Percentiles rank a stretch among this genome's conserved stretches.
Evolutionary conservation across 2,113 vertebrate species (phyloP).

Genomic region (Arizona elegans): DNA sequence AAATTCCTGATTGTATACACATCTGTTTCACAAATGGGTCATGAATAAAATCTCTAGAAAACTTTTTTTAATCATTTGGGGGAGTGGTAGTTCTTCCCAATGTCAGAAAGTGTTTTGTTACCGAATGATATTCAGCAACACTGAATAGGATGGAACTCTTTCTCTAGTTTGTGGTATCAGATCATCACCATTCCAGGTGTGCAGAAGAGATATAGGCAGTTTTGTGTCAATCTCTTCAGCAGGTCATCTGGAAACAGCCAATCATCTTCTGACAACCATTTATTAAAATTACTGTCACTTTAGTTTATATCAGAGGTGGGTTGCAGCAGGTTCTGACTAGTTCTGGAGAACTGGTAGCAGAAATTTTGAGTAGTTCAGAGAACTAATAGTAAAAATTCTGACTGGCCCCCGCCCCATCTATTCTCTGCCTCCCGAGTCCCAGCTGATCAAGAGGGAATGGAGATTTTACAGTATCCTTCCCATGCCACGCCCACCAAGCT

Average conservation of each 20-base stretch:
- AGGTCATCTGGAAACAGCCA: background rate
- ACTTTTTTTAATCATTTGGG: background rate
- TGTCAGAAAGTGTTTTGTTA: background rate
- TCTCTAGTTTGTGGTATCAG: background rate
- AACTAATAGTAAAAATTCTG: no score
- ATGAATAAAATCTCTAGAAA: background rate
- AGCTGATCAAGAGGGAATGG: no score
- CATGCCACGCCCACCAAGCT: no score
- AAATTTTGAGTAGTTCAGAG: no score
- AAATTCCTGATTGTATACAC: background rate
- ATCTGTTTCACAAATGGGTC: background rate
- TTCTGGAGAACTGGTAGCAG: no score
- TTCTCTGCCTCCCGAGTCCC: no score
- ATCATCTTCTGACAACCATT: background rate
- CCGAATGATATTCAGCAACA: background rate
- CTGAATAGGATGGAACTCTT: background rate
- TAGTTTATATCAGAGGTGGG: background rate
- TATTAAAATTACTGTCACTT: background rate
- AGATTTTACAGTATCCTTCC: no score
- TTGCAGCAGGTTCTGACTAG: no score
- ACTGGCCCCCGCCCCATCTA: no score
- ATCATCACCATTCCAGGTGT: background rate
- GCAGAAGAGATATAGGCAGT: background rate
- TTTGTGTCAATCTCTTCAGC: background rate
- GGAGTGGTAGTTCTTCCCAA: background rate